Evolutionary conservation across 2,888 invertebrate genomes (phyloP).

Genomic region (Synergus laeviventris): DNA sequence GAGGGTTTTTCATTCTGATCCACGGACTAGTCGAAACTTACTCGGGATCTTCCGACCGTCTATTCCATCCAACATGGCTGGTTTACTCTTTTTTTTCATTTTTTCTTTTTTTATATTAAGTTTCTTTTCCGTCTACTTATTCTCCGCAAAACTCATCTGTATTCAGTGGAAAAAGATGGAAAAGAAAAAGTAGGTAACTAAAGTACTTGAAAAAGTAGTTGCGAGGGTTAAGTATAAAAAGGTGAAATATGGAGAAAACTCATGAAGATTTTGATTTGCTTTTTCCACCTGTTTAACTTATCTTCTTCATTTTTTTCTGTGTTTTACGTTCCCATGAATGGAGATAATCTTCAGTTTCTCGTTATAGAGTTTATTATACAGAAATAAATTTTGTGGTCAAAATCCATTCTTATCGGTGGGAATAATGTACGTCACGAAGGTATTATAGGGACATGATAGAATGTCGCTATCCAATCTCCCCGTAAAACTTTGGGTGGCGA

Average conservation of each 20-base stretch:
- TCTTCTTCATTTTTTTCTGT: background rate
- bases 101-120: slow-evolving; percentile 20
- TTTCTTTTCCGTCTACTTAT: slow-evolving; percentile 33
- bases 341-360: background rate
- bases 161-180: slow-evolving; percentile 28
- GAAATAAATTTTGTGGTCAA: background rate
- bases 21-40: background rate
- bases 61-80: slow-evolving; percentile 15
- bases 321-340: background rate
- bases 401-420: background rate
- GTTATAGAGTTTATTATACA: background rate
- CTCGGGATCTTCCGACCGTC: slow-evolving; percentile 7
- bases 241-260: slow-evolving; percentile 5
- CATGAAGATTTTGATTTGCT: slow-evolving; percentile 13
- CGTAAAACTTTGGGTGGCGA: slow-evolving; percentile 10
- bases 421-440: slow-evolving; percentile 24
- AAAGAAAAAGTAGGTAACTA: slow-evolving; percentile 33
- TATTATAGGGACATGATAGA: slow-evolving; percentile 21
- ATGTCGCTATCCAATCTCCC: slow-evolving; percentile 12
- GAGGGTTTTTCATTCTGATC: slow-evolving; percentile 14
- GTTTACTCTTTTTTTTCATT: background rate
- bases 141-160: slow-evolving; percentile 22
- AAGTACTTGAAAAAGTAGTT: slow-evolving; percentile 28
- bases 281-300: slow-evolving; percentile 6
- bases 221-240: background rate